Evolutionary conservation across 2,888 invertebrate species (phyloP).

Genomic region (Pseudoips prasinana): DNA sequence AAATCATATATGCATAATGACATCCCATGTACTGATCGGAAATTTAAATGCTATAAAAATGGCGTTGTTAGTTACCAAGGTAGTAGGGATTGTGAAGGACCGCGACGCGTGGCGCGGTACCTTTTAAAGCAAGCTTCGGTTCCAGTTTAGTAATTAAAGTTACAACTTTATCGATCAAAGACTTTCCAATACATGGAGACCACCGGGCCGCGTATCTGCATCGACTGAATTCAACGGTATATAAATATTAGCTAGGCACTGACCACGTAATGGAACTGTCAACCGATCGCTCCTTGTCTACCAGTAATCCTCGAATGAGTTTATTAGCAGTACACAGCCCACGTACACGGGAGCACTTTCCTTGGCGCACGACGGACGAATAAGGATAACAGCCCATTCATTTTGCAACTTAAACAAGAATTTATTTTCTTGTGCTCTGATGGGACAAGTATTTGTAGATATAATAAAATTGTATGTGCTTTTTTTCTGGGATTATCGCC

Average conservation of each 20-base stretch:
- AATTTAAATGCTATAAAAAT: conserved; percentile 27
- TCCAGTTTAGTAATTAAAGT: conserved; percentile 78
- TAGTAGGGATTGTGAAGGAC: conserved; percentile 39
- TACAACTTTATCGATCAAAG: conserved; percentile 78
- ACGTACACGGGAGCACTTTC: conserved; percentile 44
- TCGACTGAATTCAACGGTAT: conserved; percentile 45
- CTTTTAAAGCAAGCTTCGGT: conserved; percentile 55
- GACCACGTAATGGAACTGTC: conserved; percentile 70
- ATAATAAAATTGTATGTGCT: not conserved
- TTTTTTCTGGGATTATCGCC: conserved; percentile 16
- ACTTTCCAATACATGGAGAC: conserved; percentile 63
- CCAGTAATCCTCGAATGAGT: conserved; percentile 70
- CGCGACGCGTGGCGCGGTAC: conserved; percentile 63
- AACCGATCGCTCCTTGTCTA: conserved; percentile 55
- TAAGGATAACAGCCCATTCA: conserved; percentile 47
- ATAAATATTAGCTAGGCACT: conserved; percentile 62
- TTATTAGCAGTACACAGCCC: conserved; percentile 57
- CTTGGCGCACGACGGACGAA: conserved; percentile 35
- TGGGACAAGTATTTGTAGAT: conserved; percentile 5
- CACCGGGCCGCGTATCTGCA: conserved; percentile 66
- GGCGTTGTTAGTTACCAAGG: conserved; percentile 24
- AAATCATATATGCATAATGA: too few species aligned
- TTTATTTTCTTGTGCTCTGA: conserved; percentile 23
- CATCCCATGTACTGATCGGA: too few species aligned
- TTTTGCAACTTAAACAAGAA: conserved; percentile 40